These are phyloP conservation scores for Odontomachus brunneus DNA, from an alignment of 1,140 invertebrate genomes.

Conservation along the genomic window DNA sequence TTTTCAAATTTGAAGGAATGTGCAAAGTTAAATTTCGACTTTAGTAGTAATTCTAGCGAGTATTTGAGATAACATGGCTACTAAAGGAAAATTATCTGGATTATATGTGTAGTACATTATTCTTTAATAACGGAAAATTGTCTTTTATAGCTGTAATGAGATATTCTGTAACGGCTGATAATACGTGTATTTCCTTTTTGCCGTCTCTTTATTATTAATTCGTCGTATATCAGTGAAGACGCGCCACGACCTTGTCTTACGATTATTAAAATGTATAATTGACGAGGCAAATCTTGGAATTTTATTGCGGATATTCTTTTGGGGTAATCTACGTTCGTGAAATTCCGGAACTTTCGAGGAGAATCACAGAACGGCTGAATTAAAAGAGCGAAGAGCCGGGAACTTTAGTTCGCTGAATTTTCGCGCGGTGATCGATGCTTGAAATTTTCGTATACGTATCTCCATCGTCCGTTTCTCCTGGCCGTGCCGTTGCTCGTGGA, in stretches of 20 bases:
- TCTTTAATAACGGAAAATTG: too few relatives aligned
- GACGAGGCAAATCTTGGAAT: neutral
- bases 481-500: constrained; percentile 16
- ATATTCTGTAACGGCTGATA: neutral
- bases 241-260: neutral
- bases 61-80: neutral
- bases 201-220: constrained; percentile 2
- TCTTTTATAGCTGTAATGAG: too few relatives aligned
- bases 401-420: constrained; percentile 34
- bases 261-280: constrained; percentile 19
- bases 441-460: constrained; percentile 55
- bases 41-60: neutral
- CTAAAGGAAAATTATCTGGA: constrained; percentile 1
- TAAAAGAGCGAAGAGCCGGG: constrained; percentile 41
- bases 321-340: constrained; percentile 8
- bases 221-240: neutral
- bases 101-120: too few relatives aligned
- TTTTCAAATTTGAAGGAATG: too few relatives aligned
- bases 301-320: neutral
- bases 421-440: constrained; percentile 47
- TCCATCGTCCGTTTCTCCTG: neutral
- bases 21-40: too few relatives aligned
- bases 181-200: neutral
- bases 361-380: constrained; percentile 40
- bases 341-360: constrained; percentile 28